Evolutionary conservation across 1,140 invertebrate genomes (phyloP), one percentile per base, ranked within the genome.

Genomic region (Ditylenchus dipsaci): DNA sequence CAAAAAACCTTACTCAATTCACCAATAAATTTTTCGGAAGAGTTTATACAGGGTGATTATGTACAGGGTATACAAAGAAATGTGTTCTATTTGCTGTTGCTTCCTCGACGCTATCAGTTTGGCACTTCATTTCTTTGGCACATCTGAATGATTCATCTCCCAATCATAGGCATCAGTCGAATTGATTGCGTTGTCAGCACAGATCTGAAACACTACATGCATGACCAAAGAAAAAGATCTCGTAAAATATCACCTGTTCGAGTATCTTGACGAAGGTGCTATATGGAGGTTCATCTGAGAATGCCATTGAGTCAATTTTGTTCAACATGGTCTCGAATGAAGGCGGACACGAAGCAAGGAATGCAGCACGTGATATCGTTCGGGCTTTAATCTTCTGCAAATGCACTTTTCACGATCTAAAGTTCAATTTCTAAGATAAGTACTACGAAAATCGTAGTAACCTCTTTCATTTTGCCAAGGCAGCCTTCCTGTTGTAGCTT

Each of bases 401-500:
- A 21, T 65, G 43, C n/a, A 65, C 63, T 8, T 23, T n/a, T 9
- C 30, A 8, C 63, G 63, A 56, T 65, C 63, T 65, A 33, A 65
- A n/a, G n/a, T n/a, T n/a, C n/a, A 57, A 38, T 56, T 53, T 53
- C 3, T 3, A 3, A 53, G 3, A 21, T 7, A 53, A 53, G n/a
- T 8, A 53, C 15, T 3, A 53, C 3, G 15, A 3, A 53, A 53
- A 19, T 3, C n/a, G 15, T 26, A 7, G 57, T 8, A 53, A 63
- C 61, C 42, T 42, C 33, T 63, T 17, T 63, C 61, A 1, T 30
- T 9, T 26, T 17, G 30, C 77, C 77, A 79, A 23, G 77, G 77
- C 9, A 79, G 33, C 17, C 59, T 43, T 27, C 77, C 77, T 23
- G 63, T 69, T 26, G 69, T 73, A 33, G 75, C 57, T 57, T 79